phyloP scores from a whole-genome alignment of 2,113 vertebrate species.

The Arothron firmamentum region DNA sequence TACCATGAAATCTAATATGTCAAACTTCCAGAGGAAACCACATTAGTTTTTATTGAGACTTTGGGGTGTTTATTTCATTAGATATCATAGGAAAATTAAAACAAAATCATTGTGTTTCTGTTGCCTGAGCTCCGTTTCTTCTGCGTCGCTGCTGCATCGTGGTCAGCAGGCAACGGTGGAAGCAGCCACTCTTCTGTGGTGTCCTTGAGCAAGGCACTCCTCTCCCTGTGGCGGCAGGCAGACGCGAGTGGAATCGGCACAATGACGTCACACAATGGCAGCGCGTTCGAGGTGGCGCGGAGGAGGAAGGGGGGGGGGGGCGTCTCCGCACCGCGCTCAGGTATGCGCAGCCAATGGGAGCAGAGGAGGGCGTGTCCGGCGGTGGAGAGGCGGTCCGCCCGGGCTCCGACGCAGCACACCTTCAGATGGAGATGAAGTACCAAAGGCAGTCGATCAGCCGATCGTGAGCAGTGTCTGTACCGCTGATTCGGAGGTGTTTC shows the following conservation, averaged over 20 bases:
- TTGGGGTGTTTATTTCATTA: background rate
- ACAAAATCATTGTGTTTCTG: too few relatives aligned
- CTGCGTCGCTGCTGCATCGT: too few relatives aligned
- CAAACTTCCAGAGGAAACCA: too few relatives aligned
- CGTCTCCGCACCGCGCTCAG: slow-evolving; percentile 44
- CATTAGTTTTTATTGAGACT: background rate
- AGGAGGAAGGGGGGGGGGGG: background rate
- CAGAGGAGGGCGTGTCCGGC: slow-evolving; percentile 50
- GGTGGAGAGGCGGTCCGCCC: slow-evolving; percentile 45
- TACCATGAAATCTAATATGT: too few relatives aligned
- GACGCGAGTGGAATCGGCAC: too few relatives aligned
- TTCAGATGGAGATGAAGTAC: slow-evolving; percentile 70
- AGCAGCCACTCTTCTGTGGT: background rate
- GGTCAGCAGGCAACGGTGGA: too few relatives aligned
- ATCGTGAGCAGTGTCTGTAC: slow-evolving; percentile 30
- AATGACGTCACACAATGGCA: background rate
- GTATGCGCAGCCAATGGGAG: slow-evolving; percentile 73
- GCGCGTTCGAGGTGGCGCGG: background rate
- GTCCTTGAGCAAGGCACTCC: slow-evolving; percentile 6
- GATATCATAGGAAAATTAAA: too few relatives aligned
- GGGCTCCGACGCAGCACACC: slow-evolving; percentile 65
- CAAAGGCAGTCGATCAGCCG: slow-evolving; percentile 47
- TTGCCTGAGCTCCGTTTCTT: too few relatives aligned
- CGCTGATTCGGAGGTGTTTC: slow-evolving; percentile 47
- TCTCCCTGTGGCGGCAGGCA: too few relatives aligned